Base-by-base conservation (phyloP, 2,888 invertebrate species). In the Xestobium rufovillosum region DNA sequence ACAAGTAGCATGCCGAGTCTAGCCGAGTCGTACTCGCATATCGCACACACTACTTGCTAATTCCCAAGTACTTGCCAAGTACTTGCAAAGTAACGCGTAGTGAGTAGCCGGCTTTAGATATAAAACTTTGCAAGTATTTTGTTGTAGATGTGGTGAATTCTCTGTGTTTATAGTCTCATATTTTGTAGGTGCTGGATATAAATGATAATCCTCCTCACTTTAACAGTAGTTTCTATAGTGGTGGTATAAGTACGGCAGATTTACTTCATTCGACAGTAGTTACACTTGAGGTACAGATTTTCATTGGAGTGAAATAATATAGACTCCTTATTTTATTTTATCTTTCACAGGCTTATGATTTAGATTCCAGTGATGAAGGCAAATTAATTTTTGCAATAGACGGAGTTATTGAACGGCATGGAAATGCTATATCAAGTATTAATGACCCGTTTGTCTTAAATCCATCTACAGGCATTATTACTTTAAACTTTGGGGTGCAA, bases 131-230 rank as follows among this genome's bases (percentile, higher is more conserved):
- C n/a, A n/a, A n/a, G n/a, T n/a, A n/a, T n/a, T n/a, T n/a, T n/a
- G n/a, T n/a, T n/a, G n/a, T n/a, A n/a, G n/a, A n/a, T n/a, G n/a
- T n/a, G n/a, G n/a, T n/a, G n/a, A n/a, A n/a, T n/a, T n/a, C n/a
- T n/a, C n/a, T n/a, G n/a, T n/a, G n/a, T n/a, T n/a, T n/a, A n/a
- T n/a, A n/a, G n/a, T n/a, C n/a, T n/a, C n/a, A 39, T 28, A 11
- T 28, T 11, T 49, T 48, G 27, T 47, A 78, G 77, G 75, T 78
- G 0, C 58, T 70, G 17, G 79, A 79, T 57, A 69, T 72, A 1
- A 73, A 78, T 47, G 76, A 77, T 27, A 69, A 73, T 28, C 31
- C 54, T 8, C 80, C 80, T 1, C 51, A 56, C 26, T 80, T 79
- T 58, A 55, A 52, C 3, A 53, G 59, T n/a, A 35, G 52, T 0